Conservation (phyloP, 2,113 vertebrate species). For the Micromys minutus region DNA sequence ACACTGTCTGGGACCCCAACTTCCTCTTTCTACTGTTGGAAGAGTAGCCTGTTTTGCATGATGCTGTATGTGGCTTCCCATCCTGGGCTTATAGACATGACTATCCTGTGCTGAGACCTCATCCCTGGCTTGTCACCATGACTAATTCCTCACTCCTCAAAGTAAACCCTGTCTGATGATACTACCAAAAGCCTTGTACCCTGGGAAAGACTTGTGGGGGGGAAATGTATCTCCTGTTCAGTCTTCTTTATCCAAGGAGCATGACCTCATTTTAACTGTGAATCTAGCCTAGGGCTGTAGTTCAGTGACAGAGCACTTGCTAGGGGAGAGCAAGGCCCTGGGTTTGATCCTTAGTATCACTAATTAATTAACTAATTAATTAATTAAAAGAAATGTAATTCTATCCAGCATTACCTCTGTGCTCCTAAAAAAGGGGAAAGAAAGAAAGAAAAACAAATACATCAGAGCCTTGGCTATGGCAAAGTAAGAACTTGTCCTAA, state of each 20-base stretch:
- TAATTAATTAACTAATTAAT: conserved; percentile 9
- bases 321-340: not conserved
- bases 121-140: not conserved
- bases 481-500: not conserved
- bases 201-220: not conserved
- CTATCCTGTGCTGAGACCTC: rapidly evolving
- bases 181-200: not conserved
- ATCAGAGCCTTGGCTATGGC: not conserved
- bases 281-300: not conserved
- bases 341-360: not conserved
- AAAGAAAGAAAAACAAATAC: not conserved
- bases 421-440: not conserved
- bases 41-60: not conserved
- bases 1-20: not conserved
- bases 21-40: not conserved
- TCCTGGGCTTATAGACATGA: not conserved
- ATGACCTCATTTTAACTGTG: not conserved
- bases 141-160: not conserved
- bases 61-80: not conserved
- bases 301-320: not conserved
- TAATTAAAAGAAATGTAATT: not conserved
- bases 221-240: conserved; percentile 7
- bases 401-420: conserved; percentile 16
- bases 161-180: not conserved
- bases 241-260: not conserved